Evolutionary conservation across 1,140 invertebrate species (phyloP).

Genomic region (Chironomus striatipennis): DNA sequence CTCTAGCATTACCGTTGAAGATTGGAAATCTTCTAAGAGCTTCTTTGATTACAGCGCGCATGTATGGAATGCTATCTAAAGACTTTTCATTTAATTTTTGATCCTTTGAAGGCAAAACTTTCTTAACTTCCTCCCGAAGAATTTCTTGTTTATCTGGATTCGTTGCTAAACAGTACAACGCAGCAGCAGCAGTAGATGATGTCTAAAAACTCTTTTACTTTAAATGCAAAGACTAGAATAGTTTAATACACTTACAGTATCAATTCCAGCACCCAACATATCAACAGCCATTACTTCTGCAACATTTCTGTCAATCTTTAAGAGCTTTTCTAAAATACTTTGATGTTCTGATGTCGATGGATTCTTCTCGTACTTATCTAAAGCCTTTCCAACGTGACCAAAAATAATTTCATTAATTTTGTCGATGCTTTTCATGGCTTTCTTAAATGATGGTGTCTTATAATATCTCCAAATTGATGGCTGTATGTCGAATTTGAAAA

Average conservation of each 20-base stretch:
- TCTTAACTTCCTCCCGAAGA: constrained; percentile 30
- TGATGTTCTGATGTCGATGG: constrained; percentile 29
- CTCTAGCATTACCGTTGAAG: constrained; percentile 29
- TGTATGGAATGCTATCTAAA: constrained; percentile 41
- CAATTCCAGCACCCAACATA: constrained; percentile 39
- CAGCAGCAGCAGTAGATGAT: neutral
- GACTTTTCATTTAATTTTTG: constrained; percentile 33
- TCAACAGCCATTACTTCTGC: constrained; percentile 41
- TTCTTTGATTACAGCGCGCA: constrained; percentile 43
- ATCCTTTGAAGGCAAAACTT: constrained; percentile 31
- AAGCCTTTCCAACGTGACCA: constrained; percentile 32
- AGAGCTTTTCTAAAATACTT: constrained; percentile 39
- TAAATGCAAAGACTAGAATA: too few species aligned
- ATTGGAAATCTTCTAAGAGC: constrained; percentile 34
- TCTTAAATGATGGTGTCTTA: constrained; percentile 47
- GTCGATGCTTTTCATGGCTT: constrained; percentile 42
- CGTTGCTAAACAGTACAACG: constrained; percentile 31
- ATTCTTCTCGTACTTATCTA: constrained; percentile 29
- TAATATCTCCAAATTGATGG: constrained; percentile 53
- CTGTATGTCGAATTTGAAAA: constrained; percentile 49
- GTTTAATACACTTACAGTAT: constrained; percentile 37
- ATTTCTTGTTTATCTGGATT: constrained; percentile 31
- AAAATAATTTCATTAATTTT: constrained; percentile 29
- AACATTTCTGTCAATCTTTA: constrained; percentile 41
- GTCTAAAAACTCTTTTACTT: too few species aligned